A percentile compares a stretch with the other conserved stretches of the same genome.
These are phyloP conservation scores for Bufotes viridis DNA, from an alignment of 2,797 vertebrate genomes.

Conservation along the genomic window DNA sequence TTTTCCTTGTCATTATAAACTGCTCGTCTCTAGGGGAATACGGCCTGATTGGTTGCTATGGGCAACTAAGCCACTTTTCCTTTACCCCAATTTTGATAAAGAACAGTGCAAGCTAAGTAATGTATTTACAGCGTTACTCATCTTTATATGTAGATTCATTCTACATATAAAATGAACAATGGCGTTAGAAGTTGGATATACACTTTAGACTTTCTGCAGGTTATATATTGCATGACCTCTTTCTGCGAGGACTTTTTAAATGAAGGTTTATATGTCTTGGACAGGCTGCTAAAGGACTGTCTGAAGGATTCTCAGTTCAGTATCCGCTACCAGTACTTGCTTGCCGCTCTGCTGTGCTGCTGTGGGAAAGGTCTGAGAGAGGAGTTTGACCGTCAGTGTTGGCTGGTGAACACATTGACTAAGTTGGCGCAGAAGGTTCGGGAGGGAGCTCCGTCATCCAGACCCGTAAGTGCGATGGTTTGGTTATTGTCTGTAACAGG, in stretches of 20 bases:
- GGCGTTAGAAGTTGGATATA: too few species aligned
- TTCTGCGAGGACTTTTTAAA: neutral
- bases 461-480: slow-evolving; percentile 79
- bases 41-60: too few species aligned
- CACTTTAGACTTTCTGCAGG: too few species aligned
- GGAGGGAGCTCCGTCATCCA: slow-evolving; percentile 81
- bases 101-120: too few species aligned
- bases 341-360: slow-evolving; percentile 94
- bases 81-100: too few species aligned
- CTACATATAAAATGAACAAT: too few species aligned
- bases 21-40: too few species aligned
- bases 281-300: slow-evolving; percentile 92
- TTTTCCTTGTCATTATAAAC: too few species aligned
- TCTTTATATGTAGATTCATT: too few species aligned
- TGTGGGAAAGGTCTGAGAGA: slow-evolving; percentile 88
- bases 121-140: too few species aligned
- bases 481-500: neutral
- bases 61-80: too few species aligned
- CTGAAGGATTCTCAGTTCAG: slow-evolving; percentile 96
- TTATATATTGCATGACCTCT: too few species aligned
- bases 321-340: slow-evolving; percentile 91
- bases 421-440: slow-evolving; percentile 88
- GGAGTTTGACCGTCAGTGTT: slow-evolving; percentile 91
- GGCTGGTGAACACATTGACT: slow-evolving; percentile 86
- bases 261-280: neutral